Percentiles rank a stretch among this genome's conserved stretches.
phyloP scores from a whole-genome alignment of 2,888 invertebrate species.

The Cheilosia urbana region DNA sequence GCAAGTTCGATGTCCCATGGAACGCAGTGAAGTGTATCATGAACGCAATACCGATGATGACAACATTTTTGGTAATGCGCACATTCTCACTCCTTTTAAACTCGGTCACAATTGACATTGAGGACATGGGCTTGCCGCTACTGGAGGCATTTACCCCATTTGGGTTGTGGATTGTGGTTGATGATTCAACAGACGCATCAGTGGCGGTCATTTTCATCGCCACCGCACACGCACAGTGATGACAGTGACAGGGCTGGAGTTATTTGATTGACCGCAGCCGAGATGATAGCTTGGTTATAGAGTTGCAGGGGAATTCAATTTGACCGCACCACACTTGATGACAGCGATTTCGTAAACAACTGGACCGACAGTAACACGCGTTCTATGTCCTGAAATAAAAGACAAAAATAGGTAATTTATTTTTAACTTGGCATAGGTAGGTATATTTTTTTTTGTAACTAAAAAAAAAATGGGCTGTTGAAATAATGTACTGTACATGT shows the following conservation, averaged over 20 bases:
- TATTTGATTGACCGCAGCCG: slow-evolving; percentile 7
- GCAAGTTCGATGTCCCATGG: slow-evolving; percentile 92
- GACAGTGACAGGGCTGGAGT: background rate
- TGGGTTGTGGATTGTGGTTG: slow-evolving; percentile 15
- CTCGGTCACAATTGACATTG: slow-evolving; percentile 74
- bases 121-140: background rate
- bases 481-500: background rate
- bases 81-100: slow-evolving; percentile 87
- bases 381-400: slow-evolving; percentile 23
- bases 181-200: slow-evolving; percentile 23
- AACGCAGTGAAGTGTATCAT: slow-evolving; percentile 97
- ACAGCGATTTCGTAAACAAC: slow-evolving; percentile 18
- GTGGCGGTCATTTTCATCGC: slow-evolving; percentile 38
- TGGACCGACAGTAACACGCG: slow-evolving; percentile 24
- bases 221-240: slow-evolving; percentile 2
- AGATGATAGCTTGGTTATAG: slow-evolving; percentile 4
- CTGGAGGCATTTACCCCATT: slow-evolving; percentile 23
- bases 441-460: no score
- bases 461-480: background rate
- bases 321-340: background rate
- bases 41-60: slow-evolving; percentile 93
- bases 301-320: slow-evolving; percentile 1
- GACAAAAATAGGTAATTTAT: slow-evolving; percentile 2
- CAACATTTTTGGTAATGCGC: slow-evolving; percentile 92
- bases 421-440: slow-evolving; percentile 9